phyloP scores from a whole-genome alignment of 2,888 invertebrate genomes.

The Rambutsinella grinnellia region DNA sequence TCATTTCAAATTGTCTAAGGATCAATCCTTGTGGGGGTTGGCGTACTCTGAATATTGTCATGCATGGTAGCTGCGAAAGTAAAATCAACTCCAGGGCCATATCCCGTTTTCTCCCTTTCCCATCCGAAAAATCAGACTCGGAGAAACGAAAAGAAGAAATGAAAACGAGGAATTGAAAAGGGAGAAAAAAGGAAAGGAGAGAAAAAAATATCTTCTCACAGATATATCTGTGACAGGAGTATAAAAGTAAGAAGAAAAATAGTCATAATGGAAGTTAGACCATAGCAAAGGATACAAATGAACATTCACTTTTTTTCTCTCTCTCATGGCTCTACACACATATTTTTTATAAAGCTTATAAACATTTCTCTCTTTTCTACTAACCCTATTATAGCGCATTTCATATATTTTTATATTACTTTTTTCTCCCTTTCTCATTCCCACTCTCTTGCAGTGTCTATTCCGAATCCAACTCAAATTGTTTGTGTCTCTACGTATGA shows the following conservation, averaged over 20 bases:
- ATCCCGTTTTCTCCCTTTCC: slow-evolving; percentile 54
- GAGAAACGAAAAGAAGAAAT: slow-evolving; percentile 49
- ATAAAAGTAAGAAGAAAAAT: slow-evolving; percentile 25
- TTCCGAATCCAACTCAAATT: neutral
- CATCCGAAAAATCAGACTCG: slow-evolving; percentile 49
- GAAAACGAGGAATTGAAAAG: slow-evolving; percentile 36
- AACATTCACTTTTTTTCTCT: no score
- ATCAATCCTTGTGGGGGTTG: slow-evolving; percentile 8
- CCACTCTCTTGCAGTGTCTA: neutral
- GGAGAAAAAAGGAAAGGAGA: slow-evolving; percentile 26
- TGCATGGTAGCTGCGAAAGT: neutral
- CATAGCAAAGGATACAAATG: neutral
- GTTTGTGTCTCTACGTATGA: neutral
- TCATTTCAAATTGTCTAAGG: neutral
- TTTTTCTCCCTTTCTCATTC: neutral
- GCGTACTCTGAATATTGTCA: neutral
- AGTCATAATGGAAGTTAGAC: slow-evolving; percentile 12
- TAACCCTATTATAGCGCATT: neutral
- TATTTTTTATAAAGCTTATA: neutral
- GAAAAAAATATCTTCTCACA: slow-evolving; percentile 19
- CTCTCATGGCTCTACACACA: no score
- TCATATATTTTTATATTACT: neutral
- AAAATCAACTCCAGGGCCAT: slow-evolving; percentile 10
- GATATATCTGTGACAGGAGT: slow-evolving; percentile 42
- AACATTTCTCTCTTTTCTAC: neutral